Evolutionary conservation across 2,113 vertebrate genomes (phyloP), one percentile per base, ranked within the genome.

Genomic region (Asarcornis scutulata): DNA sequence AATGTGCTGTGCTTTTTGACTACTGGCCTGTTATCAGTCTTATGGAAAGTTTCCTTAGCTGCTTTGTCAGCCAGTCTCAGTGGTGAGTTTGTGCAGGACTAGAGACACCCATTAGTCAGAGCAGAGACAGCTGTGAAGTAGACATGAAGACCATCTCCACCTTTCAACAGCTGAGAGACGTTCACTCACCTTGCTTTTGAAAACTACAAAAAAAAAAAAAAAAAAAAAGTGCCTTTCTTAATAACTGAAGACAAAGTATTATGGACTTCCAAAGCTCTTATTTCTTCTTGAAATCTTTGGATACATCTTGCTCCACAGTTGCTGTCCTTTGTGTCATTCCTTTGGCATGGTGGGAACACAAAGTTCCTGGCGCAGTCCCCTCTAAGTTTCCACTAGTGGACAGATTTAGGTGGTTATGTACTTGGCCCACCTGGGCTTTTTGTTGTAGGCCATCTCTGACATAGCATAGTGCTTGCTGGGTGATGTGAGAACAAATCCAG

Each of bases 11-110:
- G 18, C 8, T 40, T 71, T 59, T 62, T 36, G 22, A 76, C 32
- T 64, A 44, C 22, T 66, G 26, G 3, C 34, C 36, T 0, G 0
- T 83, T 31, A 36, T 40, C 22, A 4, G 9, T 59, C 31, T n/a
- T 11, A 77, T 40, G 16, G 22, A 67, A 44, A 52, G n/a, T 18
- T 86, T 88, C 55, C 21, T 44, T 50, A 79, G 58, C 62, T 82
- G n/a, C 16, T 82, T 5, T 59, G 62, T 69, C 0, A 0, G 31
- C 25, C 32, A 52, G 31, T 38, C 53, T 69, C 32, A 34, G 1
- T 29, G 50, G 7, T 17, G 40, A 38, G 23, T 69, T 66, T 38
- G 15, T 79, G 53, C 25, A 83, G 38, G 26, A 60, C 31, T 74
- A 50, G 15, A 29, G 27, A 59, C 38, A 71, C 7, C 7, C 25